Evolutionary conservation across 2,888 invertebrate species (phyloP), one percentile per base, ranked within the genome.

Genomic region (Pantelozetes paolii): DNA sequence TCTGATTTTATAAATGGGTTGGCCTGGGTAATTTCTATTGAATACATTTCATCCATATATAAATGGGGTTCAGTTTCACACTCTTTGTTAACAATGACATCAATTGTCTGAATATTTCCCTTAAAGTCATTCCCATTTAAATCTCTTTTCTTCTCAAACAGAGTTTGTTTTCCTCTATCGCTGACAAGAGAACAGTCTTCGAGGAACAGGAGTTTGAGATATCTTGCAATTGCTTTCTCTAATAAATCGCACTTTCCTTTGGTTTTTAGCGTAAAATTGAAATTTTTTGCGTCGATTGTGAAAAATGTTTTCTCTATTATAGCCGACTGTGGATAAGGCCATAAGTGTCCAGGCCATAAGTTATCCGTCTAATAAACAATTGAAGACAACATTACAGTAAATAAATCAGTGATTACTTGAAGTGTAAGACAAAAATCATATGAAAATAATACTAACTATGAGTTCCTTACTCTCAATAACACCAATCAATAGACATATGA

Each of bases 21-120:
- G 1, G 78, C 79, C 13, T 81, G 81, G 15, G 80, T 79, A 0
- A 80, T 77, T 73, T 80, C 79, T 36, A 82, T 79, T 77, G 80
- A 85, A 91, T 90, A 92, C 78, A 87, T 86, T 83, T 94, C 94
- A 80, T 89, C 87, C 88, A 91, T 91, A 69, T 85, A 82, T 45
- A 88, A 82, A 76, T 86, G 82, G 0, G 92, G 92, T 79, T 85
- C 85, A 0, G 83, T 82, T 79, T 88, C 87, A 81, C 92, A 93
- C 0, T 85, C 82, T 8, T 83, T 81, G 28, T 81, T 83, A 70
- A 91, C 73, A 36, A 50, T 28, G 23, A 77, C 70, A 26, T 75
- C 75, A 15, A 77, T 30, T 54, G 75, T 75, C n/a, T 15, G 36
- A 5, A 77, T 36, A n/a, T 70, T 71, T 20, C 71, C 73, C 2